Evolutionary conservation across 2,888 invertebrate genomes (phyloP), one percentile per base, ranked within the genome.

Genomic region (Dynastes grantii): DNA sequence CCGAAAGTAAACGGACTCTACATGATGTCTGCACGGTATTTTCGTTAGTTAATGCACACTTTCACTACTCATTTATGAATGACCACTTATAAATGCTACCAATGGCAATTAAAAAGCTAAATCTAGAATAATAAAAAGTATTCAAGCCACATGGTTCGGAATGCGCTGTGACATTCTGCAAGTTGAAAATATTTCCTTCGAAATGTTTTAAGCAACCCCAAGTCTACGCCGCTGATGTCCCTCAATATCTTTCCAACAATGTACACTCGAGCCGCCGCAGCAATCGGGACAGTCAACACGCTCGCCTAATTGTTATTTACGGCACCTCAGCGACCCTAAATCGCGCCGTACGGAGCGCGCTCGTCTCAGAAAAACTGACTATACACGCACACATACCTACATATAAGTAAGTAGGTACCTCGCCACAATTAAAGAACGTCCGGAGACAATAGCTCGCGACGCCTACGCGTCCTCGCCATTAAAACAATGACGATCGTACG

Each of bases 221-320:
- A 2, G 11, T 11, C 45, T 58, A 58, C 55, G 55, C 55, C 55
- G 2, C 55, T 58, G 65, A 16, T 45, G 16, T 67, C 40, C 65
- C 40, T 67, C 65, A 22, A 58, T 22, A 58, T 58, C 22, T 11
- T 11, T 45, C 45, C 45, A 45, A 45, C 45, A 45, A 45, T 45
- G 45, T 63, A 45, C 65, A 5, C 22, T 58, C 0, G 16, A 9
- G 16, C 55, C 22, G 55, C 22, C 22, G 55, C 22, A 58, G 55
- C 22, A 58, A 58, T 55, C 58, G 58, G 73, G 58, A 16, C 58
- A 22, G 58, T 58, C 73, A 37, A 22, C 58, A 32, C 58, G 73
- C 58, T 73, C 80, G 80, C 83, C 83, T 86, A 87, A 87, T 86
- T 86, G 85, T 85, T 86, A 85, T 87, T 87, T 86, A 86, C 86